Conservation (phyloP, 2,113 vertebrate genomes). For the Sebastes schlegelii region DNA sequence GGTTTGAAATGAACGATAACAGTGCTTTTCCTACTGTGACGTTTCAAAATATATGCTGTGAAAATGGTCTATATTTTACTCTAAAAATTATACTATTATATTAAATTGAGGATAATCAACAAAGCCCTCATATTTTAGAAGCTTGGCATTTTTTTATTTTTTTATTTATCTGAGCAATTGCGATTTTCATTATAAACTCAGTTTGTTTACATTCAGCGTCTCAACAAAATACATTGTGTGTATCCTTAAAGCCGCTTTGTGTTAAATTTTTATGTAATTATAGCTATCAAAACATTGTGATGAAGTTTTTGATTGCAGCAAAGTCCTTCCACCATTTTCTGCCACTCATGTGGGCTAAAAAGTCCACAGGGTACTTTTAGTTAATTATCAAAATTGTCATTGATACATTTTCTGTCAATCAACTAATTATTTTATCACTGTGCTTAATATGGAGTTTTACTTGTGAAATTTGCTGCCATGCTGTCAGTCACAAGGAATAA, state of each 20-base stretch:
- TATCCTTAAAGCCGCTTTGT: slow-evolving; percentile 26
- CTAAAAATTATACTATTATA: not conserved
- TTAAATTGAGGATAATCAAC: not conserved
- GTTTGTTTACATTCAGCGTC: not conserved
- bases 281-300: slow-evolving; percentile 41
- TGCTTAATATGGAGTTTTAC: slow-evolving; percentile 15
- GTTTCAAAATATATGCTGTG: slow-evolving; percentile 2
- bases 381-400: slow-evolving; percentile 30
- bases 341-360: slow-evolving; percentile 25
- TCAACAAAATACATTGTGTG: not conserved
- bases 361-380: slow-evolving; percentile 32
- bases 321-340: slow-evolving; percentile 40
- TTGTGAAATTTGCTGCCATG: slow-evolving; percentile 14
- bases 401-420: slow-evolving; percentile 41
- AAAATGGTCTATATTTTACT: not conserved
- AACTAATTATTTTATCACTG: slow-evolving; percentile 21
- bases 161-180: not conserved
- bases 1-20: not conserved
- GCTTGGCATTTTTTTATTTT: not conserved
- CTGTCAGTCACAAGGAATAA: slow-evolving; percentile 37
- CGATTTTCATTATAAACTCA: not conserved
- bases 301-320: slow-evolving; percentile 27
- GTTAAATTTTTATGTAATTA: slow-evolving; percentile 18
- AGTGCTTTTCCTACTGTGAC: slow-evolving; percentile 7
- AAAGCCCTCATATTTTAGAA: not conserved